Percentiles rank a stretch among this genome's conserved stretches.
These are phyloP conservation scores for Parasteatoda lunata DNA, from an alignment of 2,888 invertebrate genomes.

Conservation along the genomic window DNA sequence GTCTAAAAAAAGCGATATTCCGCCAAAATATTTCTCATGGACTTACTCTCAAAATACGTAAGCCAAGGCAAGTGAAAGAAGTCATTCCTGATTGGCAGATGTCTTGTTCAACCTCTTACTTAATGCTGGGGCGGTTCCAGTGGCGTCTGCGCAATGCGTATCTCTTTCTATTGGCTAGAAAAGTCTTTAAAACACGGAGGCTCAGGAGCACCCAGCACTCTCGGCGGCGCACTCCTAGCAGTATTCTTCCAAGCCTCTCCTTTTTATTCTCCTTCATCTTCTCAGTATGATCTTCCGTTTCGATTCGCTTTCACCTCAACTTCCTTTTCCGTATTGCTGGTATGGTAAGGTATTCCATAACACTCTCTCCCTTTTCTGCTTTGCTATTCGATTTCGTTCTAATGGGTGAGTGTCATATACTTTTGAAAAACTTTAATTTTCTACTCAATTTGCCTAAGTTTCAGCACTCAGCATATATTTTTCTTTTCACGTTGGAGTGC, in stretches of 20 bases:
- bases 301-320: not conserved
- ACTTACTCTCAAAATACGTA: not conserved
- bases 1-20: slow-evolving; percentile 3
- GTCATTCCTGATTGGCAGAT: slow-evolving; percentile 64
- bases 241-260: slow-evolving; percentile 19
- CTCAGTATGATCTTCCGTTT: slow-evolving; percentile 5
- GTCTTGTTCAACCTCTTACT: slow-evolving; percentile 43
- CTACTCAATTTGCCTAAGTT: too few species aligned
- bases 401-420: not conserved
- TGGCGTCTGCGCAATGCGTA: slow-evolving; percentile 25
- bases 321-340: slow-evolving; percentile 1
- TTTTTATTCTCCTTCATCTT: slow-evolving; percentile 12
- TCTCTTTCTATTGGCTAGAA: slow-evolving; percentile 24
- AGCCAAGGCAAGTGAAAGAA: slow-evolving; percentile 46
- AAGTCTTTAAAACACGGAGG: slow-evolving; percentile 26
- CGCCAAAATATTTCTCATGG: slow-evolving; percentile 18
- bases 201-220: slow-evolving; percentile 34
- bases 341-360: slow-evolving; percentile 17
- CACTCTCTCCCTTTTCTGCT: not conserved
- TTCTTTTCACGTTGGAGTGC: not conserved
- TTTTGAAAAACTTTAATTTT: too few species aligned
- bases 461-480: not conserved
- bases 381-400: not conserved
- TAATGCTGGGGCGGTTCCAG: slow-evolving; percentile 56
- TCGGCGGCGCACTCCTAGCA: slow-evolving; percentile 39